These are phyloP conservation scores for Sitta europaea DNA, from an alignment of 2,113 vertebrate genomes.

Conservation along the genomic window DNA sequence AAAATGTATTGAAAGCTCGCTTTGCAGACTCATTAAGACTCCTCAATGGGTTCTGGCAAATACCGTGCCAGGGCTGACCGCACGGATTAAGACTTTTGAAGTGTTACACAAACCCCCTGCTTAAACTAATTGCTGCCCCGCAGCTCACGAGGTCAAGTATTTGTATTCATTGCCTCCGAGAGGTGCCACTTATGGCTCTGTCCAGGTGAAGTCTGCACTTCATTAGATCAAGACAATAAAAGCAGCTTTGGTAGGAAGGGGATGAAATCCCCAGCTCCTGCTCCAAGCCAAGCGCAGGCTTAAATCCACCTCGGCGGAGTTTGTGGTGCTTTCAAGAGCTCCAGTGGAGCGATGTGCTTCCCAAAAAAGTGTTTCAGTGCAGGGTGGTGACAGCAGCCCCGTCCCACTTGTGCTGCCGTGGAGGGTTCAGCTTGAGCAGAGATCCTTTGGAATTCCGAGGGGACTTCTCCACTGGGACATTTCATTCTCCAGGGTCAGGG, in stretches of 20 bases:
- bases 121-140: constrained; percentile 81
- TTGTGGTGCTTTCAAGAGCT: not conserved
- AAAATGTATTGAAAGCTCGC: constrained; percentile 66
- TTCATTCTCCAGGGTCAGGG: not conserved
- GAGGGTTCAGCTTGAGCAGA: not conserved
- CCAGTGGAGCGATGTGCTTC: not conserved
- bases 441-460: not conserved
- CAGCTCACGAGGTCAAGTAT: constrained; percentile 78
- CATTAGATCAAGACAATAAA: constrained; percentile 66
- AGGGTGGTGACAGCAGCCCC: not conserved
- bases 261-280: not conserved
- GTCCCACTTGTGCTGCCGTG: fast-evolving
- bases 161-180: constrained; percentile 70
- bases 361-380: fast-evolving
- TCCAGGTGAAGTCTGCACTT: constrained; percentile 69
- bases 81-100: constrained; percentile 78
- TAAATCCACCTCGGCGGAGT: not conserved
- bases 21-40: constrained; percentile 68
- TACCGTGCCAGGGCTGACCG: constrained; percentile 58
- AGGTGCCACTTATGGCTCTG: constrained; percentile 70
- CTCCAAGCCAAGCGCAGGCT: not conserved
- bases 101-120: constrained; percentile 72
- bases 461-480: not conserved
- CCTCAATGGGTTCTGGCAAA: constrained; percentile 70
- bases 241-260: not conserved